Conservation (phyloP, 2,797 vertebrate genomes). For the Onychomys torridus region DNA sequence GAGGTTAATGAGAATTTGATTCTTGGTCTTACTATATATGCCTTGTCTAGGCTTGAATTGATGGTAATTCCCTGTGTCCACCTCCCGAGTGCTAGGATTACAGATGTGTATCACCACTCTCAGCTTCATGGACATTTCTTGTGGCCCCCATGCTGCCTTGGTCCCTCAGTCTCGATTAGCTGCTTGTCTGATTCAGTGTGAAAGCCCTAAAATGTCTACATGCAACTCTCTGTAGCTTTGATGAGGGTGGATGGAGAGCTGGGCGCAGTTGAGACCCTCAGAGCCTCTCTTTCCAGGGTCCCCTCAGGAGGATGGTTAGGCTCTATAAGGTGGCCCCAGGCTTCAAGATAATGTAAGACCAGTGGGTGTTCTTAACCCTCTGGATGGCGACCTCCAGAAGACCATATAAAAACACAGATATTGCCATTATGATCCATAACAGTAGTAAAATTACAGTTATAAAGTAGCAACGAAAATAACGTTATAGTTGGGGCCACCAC, state of each 20-base stretch:
- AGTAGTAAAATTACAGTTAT: background rate
- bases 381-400: rapidly evolving
- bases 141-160: too few relatives aligned
- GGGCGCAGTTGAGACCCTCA: background rate
- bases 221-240: background rate
- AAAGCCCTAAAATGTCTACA: background rate
- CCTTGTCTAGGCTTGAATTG: background rate
- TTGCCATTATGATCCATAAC: background rate
- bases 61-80: background rate
- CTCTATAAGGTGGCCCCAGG: background rate
- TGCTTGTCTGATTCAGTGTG: background rate
- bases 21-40: background rate
- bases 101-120: too few relatives aligned
- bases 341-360: background rate
- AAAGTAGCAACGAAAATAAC: background rate
- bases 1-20: background rate
- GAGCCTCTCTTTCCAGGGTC: background rate
- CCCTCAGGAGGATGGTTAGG: background rate
- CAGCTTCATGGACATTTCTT: background rate
- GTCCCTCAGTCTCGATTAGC: background rate
- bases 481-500: background rate
- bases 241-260: background rate
- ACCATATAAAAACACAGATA: background rate
- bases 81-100: background rate
- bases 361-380: background rate